Evolutionary conservation across 2,888 invertebrate genomes (phyloP), one percentile per base, ranked within the genome.

Genomic region (Chrysolina haemoptera): DNA sequence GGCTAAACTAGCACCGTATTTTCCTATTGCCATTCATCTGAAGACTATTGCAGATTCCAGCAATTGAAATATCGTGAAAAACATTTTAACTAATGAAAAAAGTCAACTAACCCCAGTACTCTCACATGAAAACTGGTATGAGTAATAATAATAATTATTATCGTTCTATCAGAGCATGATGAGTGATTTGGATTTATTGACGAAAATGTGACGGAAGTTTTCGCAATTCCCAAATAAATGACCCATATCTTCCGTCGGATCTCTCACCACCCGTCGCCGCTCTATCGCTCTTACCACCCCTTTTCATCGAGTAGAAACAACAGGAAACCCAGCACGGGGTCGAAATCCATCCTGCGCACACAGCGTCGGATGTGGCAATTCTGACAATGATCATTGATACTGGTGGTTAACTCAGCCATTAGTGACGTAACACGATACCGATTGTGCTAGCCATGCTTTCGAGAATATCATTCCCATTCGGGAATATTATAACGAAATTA

Each of bases 341-440:
- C 59, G 59, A 59, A 59, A 59, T 27, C n/a, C 59, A 59, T 8
- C 59, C 59, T 35, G 59, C 59, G 22, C 59, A 59, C 62, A 69
- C 65, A 73, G 53, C 64, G 59, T 67, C 70, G 74, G 74, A 74
- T 74, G 68, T 70, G 70, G 74, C 70, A 70, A 71, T 74, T 66
- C 48, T 40, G 71, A 66, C 71, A 66, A 65, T 62, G 71, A 71
- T 71, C 65, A 66, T 66, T 59, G 71, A 71, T 71, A 71, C 62
- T 62, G 62, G 66, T 22, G 71, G 67, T 66, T 67, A 71, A 50
- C 71, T 67, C 48, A 18, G 46, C 53, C 62, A 50, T 71, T 71
- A 71, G 48, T 62, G 50, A 46, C 35, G 43, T 27, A 50, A 20
- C 62, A 48, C 50, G 53, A 53, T 53, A 53, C 59, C 59, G 35